phyloP scores from a whole-genome alignment of 2,888 invertebrate genomes.

The Drymonia ruficornis region DNA sequence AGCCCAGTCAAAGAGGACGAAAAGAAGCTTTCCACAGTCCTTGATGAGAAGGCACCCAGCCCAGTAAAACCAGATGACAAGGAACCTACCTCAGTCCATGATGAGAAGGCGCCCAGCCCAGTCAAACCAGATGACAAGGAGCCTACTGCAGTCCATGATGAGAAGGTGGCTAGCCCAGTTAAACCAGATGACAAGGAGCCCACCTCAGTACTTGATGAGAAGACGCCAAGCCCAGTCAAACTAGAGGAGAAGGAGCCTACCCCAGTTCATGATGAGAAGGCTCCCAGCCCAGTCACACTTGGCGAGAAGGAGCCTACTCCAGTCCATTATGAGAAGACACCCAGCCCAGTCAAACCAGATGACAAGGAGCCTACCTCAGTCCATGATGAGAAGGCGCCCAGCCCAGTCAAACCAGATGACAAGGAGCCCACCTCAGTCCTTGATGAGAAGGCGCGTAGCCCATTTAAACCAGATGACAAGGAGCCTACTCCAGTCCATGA shows the following conservation, averaged over 20 bases:
- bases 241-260: too few relatives aligned
- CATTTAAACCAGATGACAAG: constrained; percentile 4
- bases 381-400: constrained; percentile 8
- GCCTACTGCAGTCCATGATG: constrained; percentile 9
- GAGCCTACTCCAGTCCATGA: neutral
- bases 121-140: constrained; percentile 11
- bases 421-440: constrained; percentile 3
- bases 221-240: constrained; percentile 6
- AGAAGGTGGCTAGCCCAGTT: constrained; percentile 7
- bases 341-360: constrained; percentile 11
- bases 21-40: constrained; percentile 12
- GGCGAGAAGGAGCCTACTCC: constrained; percentile 14
- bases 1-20: constrained; percentile 14
- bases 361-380: constrained; percentile 16
- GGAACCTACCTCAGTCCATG: neutral
- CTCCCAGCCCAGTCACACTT: neutral
- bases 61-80: constrained; percentile 17
- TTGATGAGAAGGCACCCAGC: constrained; percentile 20
- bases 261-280: neutral
- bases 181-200: neutral
- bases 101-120: constrained; percentile 14
- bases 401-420: constrained; percentile 4
- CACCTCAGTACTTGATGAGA: neutral
- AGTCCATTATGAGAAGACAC: neutral
- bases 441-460: constrained; percentile 9